Conservation (phyloP, 2,113 vertebrate species). For the Potamarius usumacintae region DNA sequence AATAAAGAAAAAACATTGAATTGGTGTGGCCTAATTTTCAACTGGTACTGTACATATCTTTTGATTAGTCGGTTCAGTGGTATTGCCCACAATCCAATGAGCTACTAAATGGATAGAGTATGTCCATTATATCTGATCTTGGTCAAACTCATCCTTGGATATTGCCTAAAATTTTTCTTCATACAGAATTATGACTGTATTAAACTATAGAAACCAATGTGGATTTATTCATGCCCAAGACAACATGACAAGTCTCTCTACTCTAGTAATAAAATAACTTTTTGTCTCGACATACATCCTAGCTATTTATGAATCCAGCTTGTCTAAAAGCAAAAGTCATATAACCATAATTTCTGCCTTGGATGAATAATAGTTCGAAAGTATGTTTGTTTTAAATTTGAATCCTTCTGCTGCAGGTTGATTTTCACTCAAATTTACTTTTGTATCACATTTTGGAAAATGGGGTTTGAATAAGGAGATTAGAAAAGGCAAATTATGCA, state of each 20-base stretch:
- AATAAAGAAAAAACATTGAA: no score
- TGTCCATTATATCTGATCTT: background rate
- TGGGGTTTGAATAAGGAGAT: slow-evolving; percentile 5
- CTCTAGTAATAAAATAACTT: slow-evolving; percentile 53
- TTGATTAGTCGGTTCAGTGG: background rate
- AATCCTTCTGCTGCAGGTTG: background rate
- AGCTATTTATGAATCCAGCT: slow-evolving; percentile 43
- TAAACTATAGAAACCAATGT: slow-evolving; percentile 8
- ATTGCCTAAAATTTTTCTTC: background rate
- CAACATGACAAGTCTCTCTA: slow-evolving; percentile 39
- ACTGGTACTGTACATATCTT: no score
- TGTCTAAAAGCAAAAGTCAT: slow-evolving; percentile 37
- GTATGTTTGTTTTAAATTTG: background rate
- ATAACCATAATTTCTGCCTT: slow-evolving; percentile 49
- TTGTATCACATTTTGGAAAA: background rate
- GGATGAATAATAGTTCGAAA: background rate
- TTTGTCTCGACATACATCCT: slow-evolving; percentile 37
- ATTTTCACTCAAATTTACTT: background rate
- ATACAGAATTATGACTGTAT: background rate
- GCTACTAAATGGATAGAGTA: background rate
- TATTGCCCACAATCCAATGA: background rate
- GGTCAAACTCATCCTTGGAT: background rate
- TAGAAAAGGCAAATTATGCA: background rate
- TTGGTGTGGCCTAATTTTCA: no score
- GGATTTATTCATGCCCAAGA: slow-evolving; percentile 35